These are phyloP conservation scores for Haemorhous mexicanus DNA, from an alignment of 2,113 vertebrate species.

Conservation along the genomic window DNA sequence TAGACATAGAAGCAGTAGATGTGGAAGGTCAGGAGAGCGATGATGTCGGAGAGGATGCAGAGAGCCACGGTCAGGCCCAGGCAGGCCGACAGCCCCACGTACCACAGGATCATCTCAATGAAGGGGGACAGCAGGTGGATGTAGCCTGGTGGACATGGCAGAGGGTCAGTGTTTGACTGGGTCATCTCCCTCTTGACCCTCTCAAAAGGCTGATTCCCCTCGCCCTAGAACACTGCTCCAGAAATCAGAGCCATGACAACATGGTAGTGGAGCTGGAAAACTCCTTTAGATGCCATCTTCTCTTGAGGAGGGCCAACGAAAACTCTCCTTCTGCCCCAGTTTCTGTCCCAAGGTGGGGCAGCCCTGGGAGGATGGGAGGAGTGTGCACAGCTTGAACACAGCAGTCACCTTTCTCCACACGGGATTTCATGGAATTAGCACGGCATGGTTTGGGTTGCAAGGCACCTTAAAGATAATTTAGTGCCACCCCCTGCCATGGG, in stretches of 20 bases:
- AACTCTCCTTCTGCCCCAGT: background rate
- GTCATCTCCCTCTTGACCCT: background rate
- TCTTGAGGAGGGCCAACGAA: background rate
- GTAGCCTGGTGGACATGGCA: slow-evolving; percentile 79
- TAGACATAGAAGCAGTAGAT: slow-evolving; percentile 99
- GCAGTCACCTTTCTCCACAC: background rate
- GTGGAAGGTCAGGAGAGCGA: slow-evolving; percentile 94
- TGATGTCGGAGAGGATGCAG: slow-evolving; percentile 90
- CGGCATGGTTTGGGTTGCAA: background rate
- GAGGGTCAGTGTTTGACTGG: background rate
- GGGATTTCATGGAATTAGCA: background rate
- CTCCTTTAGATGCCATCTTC: background rate
- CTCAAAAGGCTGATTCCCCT: background rate
- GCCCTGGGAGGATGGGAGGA: background rate
- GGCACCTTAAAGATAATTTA: background rate
- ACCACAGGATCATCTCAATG: slow-evolving; percentile 94
- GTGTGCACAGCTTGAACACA: background rate
- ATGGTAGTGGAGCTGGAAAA: background rate
- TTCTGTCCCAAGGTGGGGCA: background rate
- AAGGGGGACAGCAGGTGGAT: slow-evolving; percentile 95
- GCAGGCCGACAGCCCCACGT: slow-evolving; percentile 89
- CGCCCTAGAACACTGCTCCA: background rate
- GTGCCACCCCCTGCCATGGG: background rate
- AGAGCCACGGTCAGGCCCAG: slow-evolving; percentile 91
- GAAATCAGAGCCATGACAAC: background rate